Percentiles rank a stretch among this genome's conserved stretches.
Conservation (phyloP, 2,888 invertebrate species). For the Theodoxus fluviatilis region DNA sequence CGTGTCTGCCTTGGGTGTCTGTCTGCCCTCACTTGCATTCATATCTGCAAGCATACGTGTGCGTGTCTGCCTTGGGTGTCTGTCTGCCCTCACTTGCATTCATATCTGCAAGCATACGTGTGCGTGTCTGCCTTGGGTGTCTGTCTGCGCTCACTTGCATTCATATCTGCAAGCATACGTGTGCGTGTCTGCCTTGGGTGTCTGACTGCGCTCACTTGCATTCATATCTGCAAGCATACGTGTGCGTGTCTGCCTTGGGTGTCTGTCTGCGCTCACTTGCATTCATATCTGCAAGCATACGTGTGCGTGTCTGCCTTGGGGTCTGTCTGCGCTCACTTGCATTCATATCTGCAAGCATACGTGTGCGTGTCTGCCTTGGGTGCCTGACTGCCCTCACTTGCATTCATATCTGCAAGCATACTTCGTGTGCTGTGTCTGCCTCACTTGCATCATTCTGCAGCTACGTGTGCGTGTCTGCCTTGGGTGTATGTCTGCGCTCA, state of each 20-base stretch:
- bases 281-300: not conserved
- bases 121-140: constrained; percentile 13
- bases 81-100: not conserved
- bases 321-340: not conserved
- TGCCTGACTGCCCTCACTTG: not conserved
- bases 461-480: no score
- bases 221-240: not conserved
- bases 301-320: no score
- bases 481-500: no score
- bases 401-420: not conserved
- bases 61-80: not conserved
- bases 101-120: constrained; percentile 31
- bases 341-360: not conserved
- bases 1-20: no score
- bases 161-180: not conserved
- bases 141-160: not conserved
- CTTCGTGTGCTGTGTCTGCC: not conserved
- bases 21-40: no score
- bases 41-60: not conserved
- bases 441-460: no score
- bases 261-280: not conserved
- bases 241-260: not conserved
- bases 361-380: not conserved
- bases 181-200: constrained; percentile 14
- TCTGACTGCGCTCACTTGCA: no score